phyloP scores from a whole-genome alignment of 1,140 invertebrate genomes.

The Chymomyza costata region DNA sequence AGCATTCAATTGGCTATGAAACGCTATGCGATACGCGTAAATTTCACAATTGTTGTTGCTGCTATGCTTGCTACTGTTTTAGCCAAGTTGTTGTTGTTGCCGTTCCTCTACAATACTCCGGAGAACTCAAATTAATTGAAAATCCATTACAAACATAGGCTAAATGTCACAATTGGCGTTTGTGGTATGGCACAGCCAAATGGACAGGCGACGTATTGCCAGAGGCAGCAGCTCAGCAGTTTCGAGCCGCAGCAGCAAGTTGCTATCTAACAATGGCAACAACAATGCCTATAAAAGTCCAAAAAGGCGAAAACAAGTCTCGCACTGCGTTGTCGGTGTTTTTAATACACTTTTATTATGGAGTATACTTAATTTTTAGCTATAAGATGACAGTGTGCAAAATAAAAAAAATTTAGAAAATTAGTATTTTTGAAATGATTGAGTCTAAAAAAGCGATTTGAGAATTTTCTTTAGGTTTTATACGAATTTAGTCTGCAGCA shows the following conservation, averaged over 20 bases:
- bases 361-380: too few species aligned
- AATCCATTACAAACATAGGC: constrained; percentile 74
- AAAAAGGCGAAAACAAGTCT: constrained; percentile 71
- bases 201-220: constrained; percentile 55
- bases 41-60: constrained; percentile 62
- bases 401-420: too few species aligned
- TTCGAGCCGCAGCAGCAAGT: constrained; percentile 13
- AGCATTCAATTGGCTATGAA: constrained; percentile 37
- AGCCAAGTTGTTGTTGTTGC: constrained; percentile 29
- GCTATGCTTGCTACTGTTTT: constrained; percentile 29
- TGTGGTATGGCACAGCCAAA: constrained; percentile 63
- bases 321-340: too few species aligned
- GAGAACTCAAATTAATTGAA: constrained; percentile 74
- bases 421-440: too few species aligned
- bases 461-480: too few species aligned
- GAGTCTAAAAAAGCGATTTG: too few species aligned
- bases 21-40: constrained; percentile 56
- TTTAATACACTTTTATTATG: too few species aligned
- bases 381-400: too few species aligned
- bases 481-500: too few species aligned
- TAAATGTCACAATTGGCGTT: constrained; percentile 74
- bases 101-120: constrained; percentile 69
- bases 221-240: constrained; percentile 26
- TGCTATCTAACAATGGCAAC: constrained; percentile 32
- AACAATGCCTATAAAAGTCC: constrained; percentile 68